Evolutionary conservation across 2,888 invertebrate genomes (phyloP), one percentile per base, ranked within the genome.

Genomic region (Cephus spinipes): DNA sequence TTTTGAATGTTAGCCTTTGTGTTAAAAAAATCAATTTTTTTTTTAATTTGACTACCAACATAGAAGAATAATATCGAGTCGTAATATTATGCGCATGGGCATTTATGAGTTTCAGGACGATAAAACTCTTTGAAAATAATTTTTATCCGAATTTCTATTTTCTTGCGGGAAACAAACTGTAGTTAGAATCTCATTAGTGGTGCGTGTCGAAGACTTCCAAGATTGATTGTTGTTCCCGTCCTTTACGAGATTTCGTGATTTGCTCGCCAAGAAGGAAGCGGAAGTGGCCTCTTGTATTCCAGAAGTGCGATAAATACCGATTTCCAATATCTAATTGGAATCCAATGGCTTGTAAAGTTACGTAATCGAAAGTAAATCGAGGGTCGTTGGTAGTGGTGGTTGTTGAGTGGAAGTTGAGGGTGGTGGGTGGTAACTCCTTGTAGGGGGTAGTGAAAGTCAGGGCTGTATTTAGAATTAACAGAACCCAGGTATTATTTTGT

Each of bases 281-380:
- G 77, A 75, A 35, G 69, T 71, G 74, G 36, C 75, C 71, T 69
- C 75, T 69, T 75, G 73, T 77, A 75, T 77, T 77, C 34, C 74
- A 74, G 69, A 71, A 74, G 36, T 36, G n/a, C 69, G 74, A 77
- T 77, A 77, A 77, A 77, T 77, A 77, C 74, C 77, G 75, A 77
- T 77, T 77, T 77, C 77, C 77, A 77, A 77, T 77, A 77, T 77
- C 77, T 77, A 77, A 77, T 77, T 77, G 77, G 77, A 77, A 77
- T 77, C 77, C 77, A 77, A 77, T 77, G 77, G 77, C 69, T 77
- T 77, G 77, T 77, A 75, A 77, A 77, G 75, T 77, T 77, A 71
- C 74, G 75, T 77, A 77, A 77, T 77, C 77, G 77, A 77, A 77
- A 77, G 75, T 75, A 74, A 77, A 77, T 74, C 75, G 68, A 69